Evolutionary conservation across 2,797 vertebrate genomes (phyloP).

Genomic region (Anomalospiza imberbis): DNA sequence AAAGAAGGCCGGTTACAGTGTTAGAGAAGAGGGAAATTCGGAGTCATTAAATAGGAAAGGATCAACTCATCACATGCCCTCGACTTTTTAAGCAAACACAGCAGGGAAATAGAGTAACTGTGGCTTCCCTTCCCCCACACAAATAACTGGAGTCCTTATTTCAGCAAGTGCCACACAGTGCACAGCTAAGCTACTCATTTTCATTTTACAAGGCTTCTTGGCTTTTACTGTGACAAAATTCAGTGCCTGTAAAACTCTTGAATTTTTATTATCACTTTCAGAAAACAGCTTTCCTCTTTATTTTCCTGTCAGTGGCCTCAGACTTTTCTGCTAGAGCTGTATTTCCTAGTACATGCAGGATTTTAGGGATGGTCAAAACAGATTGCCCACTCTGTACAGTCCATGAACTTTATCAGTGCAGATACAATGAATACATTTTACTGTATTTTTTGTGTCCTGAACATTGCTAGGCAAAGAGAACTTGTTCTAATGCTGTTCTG

Average conservation of each 20-base stretch:
- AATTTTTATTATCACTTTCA: neutral
- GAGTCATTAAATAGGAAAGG: slow-evolving; percentile 37
- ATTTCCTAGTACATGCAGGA: neutral
- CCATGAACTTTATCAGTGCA: neutral
- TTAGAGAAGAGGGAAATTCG: slow-evolving; percentile 16
- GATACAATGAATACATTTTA: neutral
- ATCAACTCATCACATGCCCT: neutral
- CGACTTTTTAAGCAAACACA: neutral
- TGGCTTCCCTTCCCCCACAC: neutral
- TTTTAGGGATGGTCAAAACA: neutral
- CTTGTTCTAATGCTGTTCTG: neutral
- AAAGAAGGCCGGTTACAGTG: neutral
- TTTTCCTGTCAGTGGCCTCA: neutral
- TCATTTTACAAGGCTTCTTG: neutral
- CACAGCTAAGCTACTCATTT: neutral
- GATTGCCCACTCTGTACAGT: neutral
- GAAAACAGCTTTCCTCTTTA: neutral
- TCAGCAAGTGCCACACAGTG: neutral
- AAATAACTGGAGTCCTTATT: neutral
- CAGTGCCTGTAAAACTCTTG: neutral
- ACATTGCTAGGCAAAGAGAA: neutral
- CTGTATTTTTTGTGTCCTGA: neutral
- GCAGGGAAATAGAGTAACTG: neutral
- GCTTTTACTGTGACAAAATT: slow-evolving; percentile 18
- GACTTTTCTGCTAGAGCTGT: neutral